Evolutionary conservation across 1,140 invertebrate species (phyloP), one percentile per base, ranked within the genome.

Genomic region (Heterodera schachtii): DNA sequence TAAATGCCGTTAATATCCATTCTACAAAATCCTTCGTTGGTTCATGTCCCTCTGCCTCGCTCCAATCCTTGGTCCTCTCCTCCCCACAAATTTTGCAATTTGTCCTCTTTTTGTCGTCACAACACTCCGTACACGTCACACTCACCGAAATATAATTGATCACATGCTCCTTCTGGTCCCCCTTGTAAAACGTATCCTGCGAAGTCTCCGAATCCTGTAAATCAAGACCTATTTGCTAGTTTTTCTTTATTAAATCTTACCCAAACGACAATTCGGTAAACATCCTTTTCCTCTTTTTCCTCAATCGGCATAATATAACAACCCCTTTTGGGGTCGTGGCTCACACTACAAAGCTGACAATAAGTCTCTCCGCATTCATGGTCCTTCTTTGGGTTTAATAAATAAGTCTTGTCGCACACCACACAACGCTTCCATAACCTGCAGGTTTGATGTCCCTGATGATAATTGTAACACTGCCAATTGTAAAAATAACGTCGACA

Each of bases 171-270:
- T 46, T 41, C 21, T 71, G 69, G 3, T 46, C 69, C 4, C 16
- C 69, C 44, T 71, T 71, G 21, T 3, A 41, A 7, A 4, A 5
- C 3, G 13, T 41, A 31, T 41, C 44, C 21, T 71, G 69, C 21
- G 31, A 41, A n/a, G 69, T 71, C 44, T 71, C 69, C 69, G 69
- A 71, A 31, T 71, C 69, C 57, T n/a, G n/a, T n/a, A n/a, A n/a
- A n/a, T n/a, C n/a, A n/a, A n/a, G n/a, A n/a, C n/a, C n/a, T n/a
- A n/a, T n/a, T n/a, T n/a, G n/a, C n/a, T n/a, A n/a, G n/a, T n/a
- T n/a, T n/a, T n/a, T n/a, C n/a, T n/a, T n/a, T n/a, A n/a, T n/a
- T n/a, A n/a, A n/a, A n/a, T n/a, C n/a, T n/a, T n/a, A n/a, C n/a
- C n/a, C 57, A 60, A 60, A 16, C 57, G 0, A 71, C 69, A 7